phyloP scores from a whole-genome alignment of 2,888 invertebrate genomes.

The Fragum fragum region DNA sequence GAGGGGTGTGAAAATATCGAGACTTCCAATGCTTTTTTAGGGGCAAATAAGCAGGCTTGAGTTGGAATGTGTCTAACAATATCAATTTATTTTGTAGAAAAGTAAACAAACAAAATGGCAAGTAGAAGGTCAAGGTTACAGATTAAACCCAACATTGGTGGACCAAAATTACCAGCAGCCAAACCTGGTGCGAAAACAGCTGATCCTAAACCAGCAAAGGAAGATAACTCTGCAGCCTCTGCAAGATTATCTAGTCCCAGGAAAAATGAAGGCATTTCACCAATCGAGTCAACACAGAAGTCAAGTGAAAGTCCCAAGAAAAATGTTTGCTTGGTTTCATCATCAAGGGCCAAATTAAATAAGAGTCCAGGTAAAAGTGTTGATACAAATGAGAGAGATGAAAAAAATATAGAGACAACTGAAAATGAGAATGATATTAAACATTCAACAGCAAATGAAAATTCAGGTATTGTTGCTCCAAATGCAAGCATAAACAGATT shows the following conservation, averaged over 20 bases:
- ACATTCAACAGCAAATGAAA: too few species aligned
- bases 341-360: background rate
- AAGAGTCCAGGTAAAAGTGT: background rate
- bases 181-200: conserved; percentile 31
- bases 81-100: background rate
- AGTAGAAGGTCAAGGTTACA: conserved; percentile 73
- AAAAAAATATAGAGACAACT: background rate
- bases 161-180: conserved; percentile 39
- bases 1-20: too few species aligned
- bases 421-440: background rate
- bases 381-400: background rate
- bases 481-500: background rate
- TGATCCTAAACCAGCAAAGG: background rate
- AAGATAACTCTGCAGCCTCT: background rate
- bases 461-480: background rate
- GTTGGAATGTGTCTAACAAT: too few species aligned
- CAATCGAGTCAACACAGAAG: background rate
- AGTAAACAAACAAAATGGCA: conserved; percentile 67
- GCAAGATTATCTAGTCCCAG: background rate
- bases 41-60: too few species aligned
- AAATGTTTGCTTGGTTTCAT: background rate
- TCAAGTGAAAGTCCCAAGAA: background rate
- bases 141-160: conserved; percentile 75
- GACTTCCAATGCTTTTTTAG: too few species aligned
- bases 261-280: background rate